Conservation (phyloP, 2,888 invertebrate species). For the Cyrtodaria siliqua region DNA sequence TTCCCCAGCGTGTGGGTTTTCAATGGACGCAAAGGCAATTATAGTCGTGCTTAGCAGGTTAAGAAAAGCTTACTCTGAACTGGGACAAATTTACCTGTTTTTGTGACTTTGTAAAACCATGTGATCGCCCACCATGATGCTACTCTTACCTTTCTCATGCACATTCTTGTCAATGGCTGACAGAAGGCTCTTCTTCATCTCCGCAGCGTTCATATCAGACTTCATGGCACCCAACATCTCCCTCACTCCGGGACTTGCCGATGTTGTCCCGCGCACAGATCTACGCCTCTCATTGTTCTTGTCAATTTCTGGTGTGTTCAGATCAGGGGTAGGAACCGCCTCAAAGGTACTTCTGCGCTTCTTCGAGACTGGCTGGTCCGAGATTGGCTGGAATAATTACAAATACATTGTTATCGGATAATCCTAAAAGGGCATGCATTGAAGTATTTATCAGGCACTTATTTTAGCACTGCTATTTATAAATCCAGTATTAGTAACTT, state of each 20-base stretch:
- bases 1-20: too few species aligned
- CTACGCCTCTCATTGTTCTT: constrained; percentile 9
- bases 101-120: too few species aligned
- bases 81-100: too few species aligned
- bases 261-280: not conserved
- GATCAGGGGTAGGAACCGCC: constrained; percentile 61
- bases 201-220: constrained; percentile 69
- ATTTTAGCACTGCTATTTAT: too few species aligned
- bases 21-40: too few species aligned
- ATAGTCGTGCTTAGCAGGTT: too few species aligned
- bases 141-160: constrained; percentile 64
- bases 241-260: constrained; percentile 65
- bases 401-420: too few species aligned
- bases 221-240: constrained; percentile 75
- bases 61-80: too few species aligned
- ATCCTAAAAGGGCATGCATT: too few species aligned
- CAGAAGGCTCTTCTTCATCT: constrained; percentile 74
- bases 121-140: not conserved
- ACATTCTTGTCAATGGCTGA: constrained; percentile 77
- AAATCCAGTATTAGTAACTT: too few species aligned
- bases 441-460: too few species aligned
- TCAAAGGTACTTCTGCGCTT: constrained; percentile 74
- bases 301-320: constrained; percentile 6
- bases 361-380: constrained; percentile 27
- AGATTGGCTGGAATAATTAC: constrained; percentile 25